Base-by-base conservation (phyloP, 2,113 vertebrate species). In the Otis tarda region DNA sequence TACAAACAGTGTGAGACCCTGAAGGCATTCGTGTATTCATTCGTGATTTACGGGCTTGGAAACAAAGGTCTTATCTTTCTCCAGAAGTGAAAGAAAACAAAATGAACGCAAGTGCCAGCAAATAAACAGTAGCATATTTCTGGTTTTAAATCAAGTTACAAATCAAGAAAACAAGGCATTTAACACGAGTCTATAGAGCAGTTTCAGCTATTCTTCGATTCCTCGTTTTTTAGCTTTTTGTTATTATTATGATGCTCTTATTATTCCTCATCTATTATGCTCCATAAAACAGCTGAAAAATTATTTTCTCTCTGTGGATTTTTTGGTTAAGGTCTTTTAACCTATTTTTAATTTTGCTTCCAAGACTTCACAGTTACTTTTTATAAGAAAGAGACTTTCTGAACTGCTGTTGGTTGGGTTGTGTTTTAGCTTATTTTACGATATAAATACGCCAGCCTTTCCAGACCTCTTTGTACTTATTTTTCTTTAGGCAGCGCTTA, bases 31-130 rank as follows among this genome's bases (percentile, higher is more conserved):
- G 4, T 79, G 76, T 47, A 64, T 63, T 91, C 85, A 45, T 64
- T 90, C 57, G 3, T 91, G 81, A 94, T 90, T 94, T 89, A 82
- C 71, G 53, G 75, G 30, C 71, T 86, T 79, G 71, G 85, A 83
- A 92, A 77, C 71, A 95, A 85, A 96, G 83, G 75, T 79, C 74
- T 90, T 91, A 82, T 56, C 94, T 93, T 71, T 35, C 56, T 78
- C 7, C 74, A 78, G 78, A 56, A 94, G 35, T 52, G 20, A 81
- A 77, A 77, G 75, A 74, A 93, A 93, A 71, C 74, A 91, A 89
- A 93, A 65, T 27, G 55, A 61, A 35, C 50, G 45, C 17, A 69
- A 86, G 68, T 69, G 83, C 75, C 71, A 83, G 79, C 41, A 83
- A 85, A 90, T 56, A 73, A 80, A 37, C 79, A 89, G 68, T 50